Conservation (phyloP, 2,113 vertebrate species). For the Percopsis transmontana region DNA sequence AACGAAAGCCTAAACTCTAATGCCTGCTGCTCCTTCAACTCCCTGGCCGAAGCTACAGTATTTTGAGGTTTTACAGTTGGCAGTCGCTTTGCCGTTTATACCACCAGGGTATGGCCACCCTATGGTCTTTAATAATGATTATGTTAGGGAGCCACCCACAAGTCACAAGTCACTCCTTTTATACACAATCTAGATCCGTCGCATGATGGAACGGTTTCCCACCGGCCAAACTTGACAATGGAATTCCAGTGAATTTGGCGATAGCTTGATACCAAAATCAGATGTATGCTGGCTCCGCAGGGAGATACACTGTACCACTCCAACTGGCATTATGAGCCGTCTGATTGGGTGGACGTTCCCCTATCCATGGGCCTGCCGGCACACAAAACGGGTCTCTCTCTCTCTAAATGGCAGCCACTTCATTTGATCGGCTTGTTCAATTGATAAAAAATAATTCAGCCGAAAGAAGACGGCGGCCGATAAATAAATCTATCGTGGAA, state of each 20-base stretch:
- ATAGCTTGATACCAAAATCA: constrained; percentile 36
- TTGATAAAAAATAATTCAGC: constrained; percentile 54
- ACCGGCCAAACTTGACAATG: constrained; percentile 17
- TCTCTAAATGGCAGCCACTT: not conserved
- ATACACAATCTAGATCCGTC: constrained; percentile 26
- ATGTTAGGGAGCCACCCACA: not conserved
- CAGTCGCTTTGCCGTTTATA: not conserved
- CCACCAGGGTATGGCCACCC: constrained; percentile 16
- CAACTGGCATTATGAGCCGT: constrained; percentile 29
- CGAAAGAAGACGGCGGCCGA: constrained; percentile 10
- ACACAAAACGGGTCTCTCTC: not conserved
- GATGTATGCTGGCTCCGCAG: constrained; percentile 8
- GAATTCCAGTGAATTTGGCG: constrained; percentile 32
- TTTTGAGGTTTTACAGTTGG: constrained; percentile 8
- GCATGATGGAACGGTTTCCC: constrained; percentile 44
- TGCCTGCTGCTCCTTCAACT: constrained; percentile 63
- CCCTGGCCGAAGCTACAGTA: constrained; percentile 34
- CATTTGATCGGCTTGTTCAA: constrained; percentile 55
- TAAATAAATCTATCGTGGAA: constrained; percentile 37
- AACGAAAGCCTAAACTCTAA: constrained; percentile 42
- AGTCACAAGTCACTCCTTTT: constrained; percentile 12
- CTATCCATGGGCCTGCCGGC: not conserved
- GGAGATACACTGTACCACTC: constrained; percentile 30
- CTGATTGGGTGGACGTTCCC: constrained; percentile 35
- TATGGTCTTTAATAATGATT: constrained; percentile 19